phyloP scores from a whole-genome alignment of 2,113 vertebrate genomes.

The Caranx ignobilis region DNA sequence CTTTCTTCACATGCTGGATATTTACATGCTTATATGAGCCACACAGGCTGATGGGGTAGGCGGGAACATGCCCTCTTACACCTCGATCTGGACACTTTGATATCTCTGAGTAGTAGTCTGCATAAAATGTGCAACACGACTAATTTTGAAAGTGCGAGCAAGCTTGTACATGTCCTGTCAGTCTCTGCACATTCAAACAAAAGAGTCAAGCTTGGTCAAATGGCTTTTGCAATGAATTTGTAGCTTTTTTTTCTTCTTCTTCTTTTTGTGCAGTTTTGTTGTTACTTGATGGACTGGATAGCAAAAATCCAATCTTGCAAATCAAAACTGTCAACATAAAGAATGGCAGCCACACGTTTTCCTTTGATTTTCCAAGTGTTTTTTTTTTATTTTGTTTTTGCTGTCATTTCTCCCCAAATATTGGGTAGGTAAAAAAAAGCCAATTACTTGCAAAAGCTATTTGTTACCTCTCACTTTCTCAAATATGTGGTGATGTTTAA shows the following conservation, averaged over 20 bases:
- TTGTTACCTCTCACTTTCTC: not conserved
- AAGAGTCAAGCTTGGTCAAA: not conserved
- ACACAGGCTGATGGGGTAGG: constrained; percentile 12
- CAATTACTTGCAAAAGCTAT: constrained; percentile 8
- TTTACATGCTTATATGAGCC: constrained; percentile 62
- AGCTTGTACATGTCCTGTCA: not conserved
- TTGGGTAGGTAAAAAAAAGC: not conserved
- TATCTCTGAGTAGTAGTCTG: not conserved
- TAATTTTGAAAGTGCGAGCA: not conserved
- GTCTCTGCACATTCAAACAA: constrained; percentile 12
- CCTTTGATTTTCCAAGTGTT: not conserved
- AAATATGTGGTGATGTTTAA: constrained; percentile 10
- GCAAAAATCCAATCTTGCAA: not conserved
- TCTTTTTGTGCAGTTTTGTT: not conserved
- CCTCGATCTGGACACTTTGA: not conserved
- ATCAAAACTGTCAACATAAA: not conserved
- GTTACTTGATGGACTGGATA: not conserved
- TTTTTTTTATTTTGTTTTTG: not conserved
- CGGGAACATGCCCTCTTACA: constrained; percentile 54
- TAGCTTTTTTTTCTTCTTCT: not conserved
- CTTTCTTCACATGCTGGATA: constrained; percentile 64
- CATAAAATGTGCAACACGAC: constrained; percentile 35
- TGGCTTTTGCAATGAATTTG: constrained; percentile 1
- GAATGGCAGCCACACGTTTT: too few relatives aligned
- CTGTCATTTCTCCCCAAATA: not conserved